These are phyloP conservation scores for Altica lythri DNA, from an alignment of 2,888 invertebrate species.

Conservation along the genomic window DNA sequence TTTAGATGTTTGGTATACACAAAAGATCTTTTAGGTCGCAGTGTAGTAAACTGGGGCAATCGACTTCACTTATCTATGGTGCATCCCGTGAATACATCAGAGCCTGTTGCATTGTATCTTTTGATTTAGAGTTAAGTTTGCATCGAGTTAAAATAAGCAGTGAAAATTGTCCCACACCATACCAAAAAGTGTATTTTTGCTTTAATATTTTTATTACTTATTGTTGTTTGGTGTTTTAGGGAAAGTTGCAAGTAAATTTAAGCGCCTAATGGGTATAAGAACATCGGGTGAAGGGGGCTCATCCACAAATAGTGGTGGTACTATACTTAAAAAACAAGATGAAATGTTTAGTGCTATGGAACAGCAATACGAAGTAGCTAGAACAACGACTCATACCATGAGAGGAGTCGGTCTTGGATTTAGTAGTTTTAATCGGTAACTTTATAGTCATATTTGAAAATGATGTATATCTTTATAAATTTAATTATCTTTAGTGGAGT, in stretches of 20 bases:
- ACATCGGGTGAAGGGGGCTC: conserved; percentile 58
- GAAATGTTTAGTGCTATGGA: conserved; percentile 94
- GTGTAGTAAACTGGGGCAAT: no score
- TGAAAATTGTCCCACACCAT: neutral
- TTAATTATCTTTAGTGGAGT: no score
- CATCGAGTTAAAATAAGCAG: no score
- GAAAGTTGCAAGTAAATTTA: conserved; percentile 91
- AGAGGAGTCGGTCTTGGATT: conserved; percentile 85
- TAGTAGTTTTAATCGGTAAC: conserved; percentile 61
- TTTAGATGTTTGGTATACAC: no score
- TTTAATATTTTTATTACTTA: no score
- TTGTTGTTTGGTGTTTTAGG: no score
- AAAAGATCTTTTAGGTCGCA: no score
- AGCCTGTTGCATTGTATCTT: no score
- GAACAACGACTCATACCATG: conserved; percentile 95
- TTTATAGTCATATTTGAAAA: conserved; percentile 2
- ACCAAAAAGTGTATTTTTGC: no score
- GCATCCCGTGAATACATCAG: no score
- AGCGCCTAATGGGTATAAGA: conserved; percentile 95
- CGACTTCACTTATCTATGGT: no score
- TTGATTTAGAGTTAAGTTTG: no score
- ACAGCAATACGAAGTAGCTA: conserved; percentile 93
- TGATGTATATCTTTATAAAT: conserved; percentile 9
- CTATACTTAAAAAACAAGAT: conserved; percentile 73
- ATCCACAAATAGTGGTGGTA: conserved; percentile 59